A percentile compares a stretch with the other conserved stretches of the same genome.
phyloP scores from a whole-genome alignment of 2,797 vertebrate genomes.

The Hyperoplus immaculatus region DNA sequence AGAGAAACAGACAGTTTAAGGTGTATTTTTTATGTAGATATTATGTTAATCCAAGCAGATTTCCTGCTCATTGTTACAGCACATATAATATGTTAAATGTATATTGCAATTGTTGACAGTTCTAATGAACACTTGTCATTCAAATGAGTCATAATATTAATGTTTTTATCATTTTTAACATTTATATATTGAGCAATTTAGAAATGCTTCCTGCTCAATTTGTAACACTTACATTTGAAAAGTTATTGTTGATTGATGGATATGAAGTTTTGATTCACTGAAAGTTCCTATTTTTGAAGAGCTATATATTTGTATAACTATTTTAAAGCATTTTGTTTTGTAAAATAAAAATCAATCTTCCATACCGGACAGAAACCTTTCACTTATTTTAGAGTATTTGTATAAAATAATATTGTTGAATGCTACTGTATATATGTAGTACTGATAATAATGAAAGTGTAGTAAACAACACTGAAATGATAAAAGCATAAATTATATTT shows the following conservation, averaged over 20 bases:
- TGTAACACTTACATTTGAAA: background rate
- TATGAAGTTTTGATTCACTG: no score
- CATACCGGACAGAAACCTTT: background rate
- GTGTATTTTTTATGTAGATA: background rate
- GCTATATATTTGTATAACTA: background rate
- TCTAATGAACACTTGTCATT: background rate
- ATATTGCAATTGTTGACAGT: background rate
- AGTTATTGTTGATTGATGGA: background rate
- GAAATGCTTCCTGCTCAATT: background rate
- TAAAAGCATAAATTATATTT: no score
- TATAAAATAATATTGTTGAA: background rate
- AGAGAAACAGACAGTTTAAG: background rate
- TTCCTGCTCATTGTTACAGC: background rate
- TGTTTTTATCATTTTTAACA: background rate
- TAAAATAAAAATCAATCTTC: conserved; percentile 9
- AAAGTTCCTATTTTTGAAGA: background rate
- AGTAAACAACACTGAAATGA: no score
- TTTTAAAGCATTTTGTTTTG: background rate
- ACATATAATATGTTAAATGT: background rate
- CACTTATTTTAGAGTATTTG: no score
- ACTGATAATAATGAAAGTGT: no score
- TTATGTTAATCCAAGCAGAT: background rate
- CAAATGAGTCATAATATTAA: background rate
- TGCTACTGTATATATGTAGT: no score
- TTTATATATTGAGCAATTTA: background rate